Evolutionary conservation across 2,797 vertebrate species (phyloP).

Genomic region (Sebastes ruberrimus): DNA sequence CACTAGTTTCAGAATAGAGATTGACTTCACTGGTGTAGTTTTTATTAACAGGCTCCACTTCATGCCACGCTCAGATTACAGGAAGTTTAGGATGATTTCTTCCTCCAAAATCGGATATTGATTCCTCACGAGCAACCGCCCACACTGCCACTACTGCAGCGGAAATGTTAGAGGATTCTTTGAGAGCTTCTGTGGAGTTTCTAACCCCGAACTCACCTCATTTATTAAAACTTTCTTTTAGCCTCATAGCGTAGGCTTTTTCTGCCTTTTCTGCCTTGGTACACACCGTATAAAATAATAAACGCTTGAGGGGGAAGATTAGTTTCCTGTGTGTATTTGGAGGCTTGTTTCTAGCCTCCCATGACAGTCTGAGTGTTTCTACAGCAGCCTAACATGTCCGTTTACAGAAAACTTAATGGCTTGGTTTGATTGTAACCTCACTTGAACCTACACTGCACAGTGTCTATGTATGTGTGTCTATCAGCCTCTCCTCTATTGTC

Average conservation of each 20-base stretch:
- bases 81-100: not conserved
- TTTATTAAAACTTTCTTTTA: not conserved
- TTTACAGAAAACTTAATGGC: not conserved
- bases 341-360: not conserved
- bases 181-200: not conserved
- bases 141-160: too few relatives aligned
- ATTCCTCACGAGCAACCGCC: not conserved
- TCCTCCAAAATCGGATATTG: not conserved
- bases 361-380: not conserved
- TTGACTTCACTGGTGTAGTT: not conserved
- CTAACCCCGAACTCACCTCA: not conserved
- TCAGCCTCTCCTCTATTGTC: not conserved
- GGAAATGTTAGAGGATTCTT: not conserved
- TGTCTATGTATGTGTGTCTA: not conserved
- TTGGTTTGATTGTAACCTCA: not conserved
- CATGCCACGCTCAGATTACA: not conserved
- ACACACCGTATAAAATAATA: not conserved
- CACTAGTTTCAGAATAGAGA: not conserved
- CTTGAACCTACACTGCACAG: not conserved
- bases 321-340: constrained; percentile 1
- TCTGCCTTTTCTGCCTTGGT: not conserved
- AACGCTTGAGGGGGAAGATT: not conserved
- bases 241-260: not conserved
- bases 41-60: not conserved
- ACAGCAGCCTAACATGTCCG: not conserved